Conservation (phyloP, 1,140 invertebrate genomes). For the Piezodorus guildinii region DNA sequence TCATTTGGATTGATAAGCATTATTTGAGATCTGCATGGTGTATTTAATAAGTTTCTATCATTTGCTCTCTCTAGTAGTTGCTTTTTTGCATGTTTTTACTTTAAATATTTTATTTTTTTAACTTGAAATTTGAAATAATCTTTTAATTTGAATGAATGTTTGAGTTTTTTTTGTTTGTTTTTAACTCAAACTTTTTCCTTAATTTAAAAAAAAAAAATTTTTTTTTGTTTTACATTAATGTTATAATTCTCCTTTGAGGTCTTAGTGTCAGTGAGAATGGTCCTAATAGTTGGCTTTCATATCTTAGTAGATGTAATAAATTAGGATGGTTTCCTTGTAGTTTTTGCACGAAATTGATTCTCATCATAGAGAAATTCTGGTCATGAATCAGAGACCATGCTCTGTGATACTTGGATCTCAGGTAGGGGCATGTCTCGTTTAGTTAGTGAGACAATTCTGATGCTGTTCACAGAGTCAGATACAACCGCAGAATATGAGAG, state of each 20-base stretch:
- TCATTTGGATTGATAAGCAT: too few species aligned
- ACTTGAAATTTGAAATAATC: too few species aligned
- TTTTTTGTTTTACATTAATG: background rate
- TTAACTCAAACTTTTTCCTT: background rate
- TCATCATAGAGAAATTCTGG: too few species aligned
- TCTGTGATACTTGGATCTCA: conserved; percentile 1
- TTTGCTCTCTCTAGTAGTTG: too few species aligned
- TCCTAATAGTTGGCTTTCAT: background rate
- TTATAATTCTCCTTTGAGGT: background rate
- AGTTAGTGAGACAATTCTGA: background rate
- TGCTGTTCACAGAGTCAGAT: conserved; percentile 15
- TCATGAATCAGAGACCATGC: background rate
- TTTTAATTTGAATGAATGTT: background rate
- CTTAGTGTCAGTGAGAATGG: conserved; percentile 5
- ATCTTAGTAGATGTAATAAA: too few species aligned
- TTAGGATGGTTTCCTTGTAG: too few species aligned
- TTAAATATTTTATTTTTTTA: too few species aligned
- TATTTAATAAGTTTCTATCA: too few species aligned
- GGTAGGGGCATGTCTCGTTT: background rate
- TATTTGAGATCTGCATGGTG: too few species aligned
- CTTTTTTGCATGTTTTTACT: too few species aligned
- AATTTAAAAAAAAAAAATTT: background rate
- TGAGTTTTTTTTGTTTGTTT: conserved; percentile 2
- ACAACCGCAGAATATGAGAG: conserved; percentile 13
- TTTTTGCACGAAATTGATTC: too few species aligned